These are phyloP conservation scores for Folsomia manolachei DNA, from an alignment of 2,888 invertebrate genomes.

Conservation along the genomic window DNA sequence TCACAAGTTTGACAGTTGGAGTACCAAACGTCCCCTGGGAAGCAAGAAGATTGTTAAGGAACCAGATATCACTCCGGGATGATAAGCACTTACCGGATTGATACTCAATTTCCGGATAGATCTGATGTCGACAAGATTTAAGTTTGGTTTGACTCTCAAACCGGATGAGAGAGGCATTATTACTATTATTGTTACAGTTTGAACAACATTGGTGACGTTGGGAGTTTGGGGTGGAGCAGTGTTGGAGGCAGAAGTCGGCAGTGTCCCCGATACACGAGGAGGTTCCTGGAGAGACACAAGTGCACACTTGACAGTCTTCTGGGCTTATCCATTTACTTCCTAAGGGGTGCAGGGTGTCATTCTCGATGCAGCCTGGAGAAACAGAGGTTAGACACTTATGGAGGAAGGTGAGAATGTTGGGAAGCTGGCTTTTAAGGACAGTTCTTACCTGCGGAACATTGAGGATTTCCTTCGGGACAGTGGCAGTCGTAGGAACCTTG, in stretches of 20 bases:
- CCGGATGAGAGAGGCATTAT: conserved; percentile 24
- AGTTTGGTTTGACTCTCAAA: conserved; percentile 13
- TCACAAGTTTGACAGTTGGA: conserved; percentile 90
- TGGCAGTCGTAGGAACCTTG: conserved; percentile 76
- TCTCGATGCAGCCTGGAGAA: conserved; percentile 68
- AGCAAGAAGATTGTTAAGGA: too few relatives aligned
- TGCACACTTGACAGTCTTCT: conserved; percentile 51
- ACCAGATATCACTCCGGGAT: too few relatives aligned
- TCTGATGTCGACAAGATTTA: conserved; percentile 49
- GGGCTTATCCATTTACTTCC: conserved; percentile 50
- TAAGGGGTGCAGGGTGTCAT: conserved; percentile 55
- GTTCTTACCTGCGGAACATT: conserved; percentile 54
- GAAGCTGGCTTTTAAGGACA: too few relatives aligned
- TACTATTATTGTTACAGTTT: conserved; percentile 38
- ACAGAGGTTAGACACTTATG: neutral
- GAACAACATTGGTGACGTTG: conserved; percentile 42
- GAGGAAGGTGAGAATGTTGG: conserved; percentile 13
- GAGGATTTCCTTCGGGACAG: conserved; percentile 59
- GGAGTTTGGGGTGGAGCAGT: conserved; percentile 28
- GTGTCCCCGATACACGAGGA: conserved; percentile 33
- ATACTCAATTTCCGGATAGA: conserved; percentile 46
- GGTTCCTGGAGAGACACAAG: conserved; percentile 45
- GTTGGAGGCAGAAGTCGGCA: conserved; percentile 36
- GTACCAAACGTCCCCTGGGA: conserved; percentile 75
- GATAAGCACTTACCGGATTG: conserved; percentile 49